Evolutionary conservation across 2,797 vertebrate species (phyloP).

Genomic region (Hybognathus amarus): DNA sequence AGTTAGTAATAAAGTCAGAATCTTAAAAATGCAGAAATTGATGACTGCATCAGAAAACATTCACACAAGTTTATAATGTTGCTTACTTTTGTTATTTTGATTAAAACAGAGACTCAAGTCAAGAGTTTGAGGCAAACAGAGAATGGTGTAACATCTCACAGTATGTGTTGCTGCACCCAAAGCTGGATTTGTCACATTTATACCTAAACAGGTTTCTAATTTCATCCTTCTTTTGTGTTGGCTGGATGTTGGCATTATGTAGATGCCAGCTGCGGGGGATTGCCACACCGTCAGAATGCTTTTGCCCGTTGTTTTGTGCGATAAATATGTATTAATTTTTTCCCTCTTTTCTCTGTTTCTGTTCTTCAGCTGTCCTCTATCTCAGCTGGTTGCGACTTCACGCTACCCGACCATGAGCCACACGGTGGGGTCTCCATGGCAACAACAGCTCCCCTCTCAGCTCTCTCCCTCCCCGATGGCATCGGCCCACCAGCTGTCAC

Average conservation of each 20-base stretch:
- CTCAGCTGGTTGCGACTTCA: slow-evolving; percentile 84
- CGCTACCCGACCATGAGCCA: slow-evolving; percentile 72
- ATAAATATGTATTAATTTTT: slow-evolving; percentile 48
- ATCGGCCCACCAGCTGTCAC: slow-evolving; percentile 77
- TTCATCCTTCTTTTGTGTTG: slow-evolving; percentile 45
- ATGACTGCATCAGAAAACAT: slow-evolving; percentile 29
- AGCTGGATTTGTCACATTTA: slow-evolving; percentile 39
- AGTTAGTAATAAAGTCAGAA: not conserved
- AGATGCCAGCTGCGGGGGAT: slow-evolving; percentile 43
- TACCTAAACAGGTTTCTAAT: slow-evolving; percentile 47
- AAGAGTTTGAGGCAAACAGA: not conserved
- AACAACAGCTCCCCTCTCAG: slow-evolving; percentile 69
- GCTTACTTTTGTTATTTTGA: slow-evolving; percentile 23
- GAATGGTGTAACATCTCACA: not conserved
- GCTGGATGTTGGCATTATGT: slow-evolving; percentile 47
- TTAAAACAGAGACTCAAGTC: slow-evolving; percentile 18
- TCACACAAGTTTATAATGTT: slow-evolving; percentile 14
- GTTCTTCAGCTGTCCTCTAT: slow-evolving; percentile 86
- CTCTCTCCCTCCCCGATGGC: slow-evolving; percentile 75
- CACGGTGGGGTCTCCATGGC: slow-evolving; percentile 67
- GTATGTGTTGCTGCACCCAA: slow-evolving; percentile 2
- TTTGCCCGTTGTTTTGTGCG: slow-evolving; percentile 38
- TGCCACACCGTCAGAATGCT: slow-evolving; percentile 35
- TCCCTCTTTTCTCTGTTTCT: slow-evolving; percentile 30
- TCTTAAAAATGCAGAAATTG: slow-evolving; percentile 33